Evolutionary conservation across 1,140 invertebrate genomes (phyloP), one percentile per base, ranked within the genome.

Genomic region (Samia ricini): DNA sequence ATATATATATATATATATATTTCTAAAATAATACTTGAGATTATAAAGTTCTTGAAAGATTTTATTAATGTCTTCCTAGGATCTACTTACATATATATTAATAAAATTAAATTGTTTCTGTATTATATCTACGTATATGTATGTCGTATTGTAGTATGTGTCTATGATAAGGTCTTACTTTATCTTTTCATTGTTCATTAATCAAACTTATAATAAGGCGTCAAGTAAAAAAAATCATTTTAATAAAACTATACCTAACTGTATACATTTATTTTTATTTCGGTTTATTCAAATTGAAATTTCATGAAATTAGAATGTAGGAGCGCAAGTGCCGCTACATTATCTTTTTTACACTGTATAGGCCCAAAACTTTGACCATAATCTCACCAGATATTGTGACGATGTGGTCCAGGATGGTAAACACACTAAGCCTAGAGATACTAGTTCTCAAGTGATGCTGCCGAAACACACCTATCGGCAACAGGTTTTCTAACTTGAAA

Each of bases 161-260:
- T n/a, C n/a, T n/a, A n/a, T n/a, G 12, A 42, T 29, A 29, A 29
- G 26, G n/a, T 42, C 15, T 15, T 42, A 42, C 8, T 42, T 42
- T 42, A 29, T 29, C 26, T 29, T 29, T 10, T 42, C 33, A 42
- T 42, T 15, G 33, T 42, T 12, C 7, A 15, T 42, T 42, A 12
- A 10, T 42, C 33, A 42, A 29, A 2, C n/a, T 10, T 42, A 42
- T 42, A 15, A 42, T 42, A 42, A 15, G 33, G 33, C 33, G 33
- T 15, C 33, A 42, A 10, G 4, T 42, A 10, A 15, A 63, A 67
- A 23, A 24, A 60, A n/a, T n/a, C 64, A 67, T 68, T 74, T 74
- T 69, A 74, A 74, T 74, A 74, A 71, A 74, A 64, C 29, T 74
- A 69, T 74, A 71, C 69, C 64, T 56, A 69, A 60, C 55, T 61